Evolutionary conservation across 2,113 vertebrate species (phyloP).

Genomic region (Poecilia latipinna): DNA sequence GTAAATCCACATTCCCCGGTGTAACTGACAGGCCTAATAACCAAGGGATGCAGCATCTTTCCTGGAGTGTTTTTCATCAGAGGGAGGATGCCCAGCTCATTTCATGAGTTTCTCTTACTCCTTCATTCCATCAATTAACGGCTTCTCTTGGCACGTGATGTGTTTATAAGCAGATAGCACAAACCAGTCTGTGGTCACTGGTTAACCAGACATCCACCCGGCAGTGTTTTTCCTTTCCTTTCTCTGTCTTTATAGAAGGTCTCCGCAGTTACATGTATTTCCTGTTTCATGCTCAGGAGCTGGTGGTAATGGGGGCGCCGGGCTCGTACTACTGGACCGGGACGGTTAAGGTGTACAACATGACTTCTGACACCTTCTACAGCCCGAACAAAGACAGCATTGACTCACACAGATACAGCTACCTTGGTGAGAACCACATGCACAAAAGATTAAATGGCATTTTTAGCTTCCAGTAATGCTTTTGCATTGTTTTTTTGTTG

Average conservation of each 20-base stretch:
- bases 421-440: constrained; percentile 86
- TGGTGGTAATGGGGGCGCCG: constrained; percentile 96
- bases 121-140: constrained; percentile 60
- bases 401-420: constrained; percentile 90
- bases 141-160: constrained; percentile 36
- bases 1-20: neutral
- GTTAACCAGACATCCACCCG: constrained; percentile 72
- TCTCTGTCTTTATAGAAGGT: constrained; percentile 5
- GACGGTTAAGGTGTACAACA: constrained; percentile 94
- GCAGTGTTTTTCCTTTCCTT: constrained; percentile 14
- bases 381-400: constrained; percentile 86
- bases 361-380: constrained; percentile 91
- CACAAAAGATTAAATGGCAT: neutral
- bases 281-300: constrained; percentile 80
- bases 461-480: no score
- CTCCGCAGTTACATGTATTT: constrained; percentile 8
- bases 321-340: constrained; percentile 99
- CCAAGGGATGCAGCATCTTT: neutral
- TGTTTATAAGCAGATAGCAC: constrained; percentile 68
- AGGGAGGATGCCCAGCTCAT: constrained; percentile 11
- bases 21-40: neutral
- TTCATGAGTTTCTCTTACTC: constrained; percentile 47
- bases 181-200: constrained; percentile 69
- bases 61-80: neutral
- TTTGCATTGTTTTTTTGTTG: no score